Evolutionary conservation across 2,888 invertebrate species (phyloP).

Genomic region (Sisyra terminalis): DNA sequence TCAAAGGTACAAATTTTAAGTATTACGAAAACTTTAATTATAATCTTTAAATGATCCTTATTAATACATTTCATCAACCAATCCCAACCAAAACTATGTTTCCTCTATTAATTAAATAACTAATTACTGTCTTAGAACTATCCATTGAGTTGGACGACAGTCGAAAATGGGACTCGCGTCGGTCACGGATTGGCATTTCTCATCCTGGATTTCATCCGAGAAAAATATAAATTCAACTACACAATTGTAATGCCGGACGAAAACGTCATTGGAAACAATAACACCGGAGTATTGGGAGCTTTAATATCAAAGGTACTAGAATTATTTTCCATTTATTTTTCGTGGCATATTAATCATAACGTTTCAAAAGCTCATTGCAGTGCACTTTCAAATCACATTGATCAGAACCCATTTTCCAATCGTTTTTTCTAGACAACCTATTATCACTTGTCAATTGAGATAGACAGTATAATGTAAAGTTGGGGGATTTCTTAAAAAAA

Average conservation of each 20-base stretch:
- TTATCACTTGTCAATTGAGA: too few relatives aligned
- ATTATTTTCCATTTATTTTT: too few relatives aligned
- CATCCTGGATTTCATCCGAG: conserved; percentile 46
- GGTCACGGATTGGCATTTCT: conserved; percentile 60
- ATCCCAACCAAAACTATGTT: too few relatives aligned
- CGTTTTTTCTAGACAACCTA: too few relatives aligned
- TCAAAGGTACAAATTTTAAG: not conserved
- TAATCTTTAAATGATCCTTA: too few relatives aligned
- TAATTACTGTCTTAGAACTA: conserved; percentile 29
- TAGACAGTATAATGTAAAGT: too few relatives aligned
- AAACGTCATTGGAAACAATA: conserved; percentile 39
- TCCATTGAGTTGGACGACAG: conserved; percentile 38
- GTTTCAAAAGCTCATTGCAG: too few relatives aligned
- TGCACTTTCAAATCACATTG: too few relatives aligned
- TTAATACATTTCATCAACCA: too few relatives aligned
- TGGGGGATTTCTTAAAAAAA: too few relatives aligned
- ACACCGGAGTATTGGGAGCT: conserved; percentile 45
- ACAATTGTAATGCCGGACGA: conserved; percentile 43
- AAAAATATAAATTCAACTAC: conserved; percentile 58
- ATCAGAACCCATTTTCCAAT: too few relatives aligned
- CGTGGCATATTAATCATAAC: too few relatives aligned
- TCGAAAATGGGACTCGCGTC: conserved; percentile 33
- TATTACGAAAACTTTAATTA: not conserved
- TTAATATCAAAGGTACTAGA: not conserved
- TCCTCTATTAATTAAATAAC: conserved; percentile 2